Base-by-base conservation (phyloP, 1,140 invertebrate species). In the Diprion similis region DNA sequence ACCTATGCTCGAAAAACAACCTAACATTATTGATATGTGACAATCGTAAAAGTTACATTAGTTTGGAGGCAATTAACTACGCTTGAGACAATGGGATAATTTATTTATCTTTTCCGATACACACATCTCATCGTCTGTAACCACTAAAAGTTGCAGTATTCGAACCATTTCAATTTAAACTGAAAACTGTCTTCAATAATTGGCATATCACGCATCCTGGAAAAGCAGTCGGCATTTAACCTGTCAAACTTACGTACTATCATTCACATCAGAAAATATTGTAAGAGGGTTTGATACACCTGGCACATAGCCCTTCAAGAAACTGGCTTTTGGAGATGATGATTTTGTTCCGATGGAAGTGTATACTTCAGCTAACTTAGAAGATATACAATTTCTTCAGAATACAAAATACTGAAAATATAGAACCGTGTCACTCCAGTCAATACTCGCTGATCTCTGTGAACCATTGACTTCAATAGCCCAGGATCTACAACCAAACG, bases 11-110 rank as follows among this genome's bases (percentile, higher is more conserved):
- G 6, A 72, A 67, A 76, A 80, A 89, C 17, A 78, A 78, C 74
- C 84, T 83, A 19, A 80, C 84, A 71, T 75, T 90, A 47, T 66
- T 89, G 0, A 59, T 89, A 11, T 71, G 79, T 66, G 84, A 89
- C 75, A 87, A 86, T 71, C 84, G 88, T 71, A 81, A 83, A 72
- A 83, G 77, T 51, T 85, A 88, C 76, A 51, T 81, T 59, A 74
- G 65, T 66, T 72, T 85, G 11, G 70, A 80, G 47, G 70, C 74
- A 8, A 71, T 83, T 48, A 47, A 75, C 10, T 76, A 77, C 66
- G 78, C 79, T 11, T 51, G 66, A 48, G 72, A 79, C 19, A 75
- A 80, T 65, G 73, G 79, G 15, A 78, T 81, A 24, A 71, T 76
- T 68, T 70, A 78, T 73, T 18, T 83, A 64, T 74, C 74, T 11